phyloP scores from a whole-genome alignment of 2,888 invertebrate species.

The Xanthia togata region DNA sequence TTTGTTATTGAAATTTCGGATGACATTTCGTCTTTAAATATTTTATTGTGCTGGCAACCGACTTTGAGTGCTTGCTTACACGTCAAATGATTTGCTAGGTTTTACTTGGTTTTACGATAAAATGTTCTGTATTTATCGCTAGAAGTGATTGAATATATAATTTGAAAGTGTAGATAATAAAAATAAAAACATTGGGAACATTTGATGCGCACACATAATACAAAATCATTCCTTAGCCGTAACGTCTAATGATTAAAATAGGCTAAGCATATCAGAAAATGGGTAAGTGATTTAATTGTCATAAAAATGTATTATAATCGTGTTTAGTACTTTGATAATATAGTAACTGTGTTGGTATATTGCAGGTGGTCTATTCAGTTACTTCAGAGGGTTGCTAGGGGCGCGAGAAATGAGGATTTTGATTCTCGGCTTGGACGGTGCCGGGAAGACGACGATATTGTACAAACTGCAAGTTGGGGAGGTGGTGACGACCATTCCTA shows the following conservation, averaged over 20 bases:
- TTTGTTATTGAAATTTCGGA: slow-evolving; percentile 7
- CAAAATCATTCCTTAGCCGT: slow-evolving; percentile 78
- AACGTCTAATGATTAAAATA: slow-evolving; percentile 84
- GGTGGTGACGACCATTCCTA: slow-evolving; percentile 99
- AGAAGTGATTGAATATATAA: slow-evolving; percentile 67
- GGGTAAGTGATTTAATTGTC: slow-evolving; percentile 80
- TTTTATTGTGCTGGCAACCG: slow-evolving; percentile 69
- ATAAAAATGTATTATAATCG: slow-evolving; percentile 67
- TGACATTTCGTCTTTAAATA: slow-evolving; percentile 29
- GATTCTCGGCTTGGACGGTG: slow-evolving; percentile 99
- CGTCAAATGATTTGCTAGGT: slow-evolving; percentile 79
- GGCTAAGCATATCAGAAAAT: slow-evolving; percentile 84
- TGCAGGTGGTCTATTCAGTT: slow-evolving; percentile 98
- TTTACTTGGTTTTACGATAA: slow-evolving; percentile 75
- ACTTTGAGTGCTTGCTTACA: slow-evolving; percentile 79
- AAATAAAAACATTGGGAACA: slow-evolving; percentile 62
- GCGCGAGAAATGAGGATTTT: slow-evolving; percentile 99
- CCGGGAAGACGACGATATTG: slow-evolving; percentile 99
- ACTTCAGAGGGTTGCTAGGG: slow-evolving; percentile 98
- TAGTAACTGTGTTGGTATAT: slow-evolving; percentile 65
- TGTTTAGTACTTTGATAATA: slow-evolving; percentile 47
- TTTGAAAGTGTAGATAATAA: slow-evolving; percentile 68
- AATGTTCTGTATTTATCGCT: slow-evolving; percentile 77
- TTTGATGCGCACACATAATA: slow-evolving; percentile 71
- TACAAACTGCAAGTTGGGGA: slow-evolving; percentile 99